These are phyloP conservation scores for Sturmia bella DNA, from an alignment of 2,888 invertebrate genomes.

Conservation along the genomic window DNA sequence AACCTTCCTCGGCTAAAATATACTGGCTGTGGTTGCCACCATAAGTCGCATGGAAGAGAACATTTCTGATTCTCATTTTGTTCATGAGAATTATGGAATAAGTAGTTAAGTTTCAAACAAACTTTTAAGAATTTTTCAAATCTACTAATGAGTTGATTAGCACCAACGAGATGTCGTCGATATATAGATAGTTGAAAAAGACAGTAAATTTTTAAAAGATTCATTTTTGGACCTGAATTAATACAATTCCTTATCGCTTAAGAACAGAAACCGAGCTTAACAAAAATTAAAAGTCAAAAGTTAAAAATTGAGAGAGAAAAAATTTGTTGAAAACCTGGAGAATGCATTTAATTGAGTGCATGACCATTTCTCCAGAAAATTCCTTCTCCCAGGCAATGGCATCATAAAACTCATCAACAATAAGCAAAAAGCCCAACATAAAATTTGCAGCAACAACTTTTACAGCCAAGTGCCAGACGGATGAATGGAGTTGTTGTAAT, in stretches of 20 bases:
- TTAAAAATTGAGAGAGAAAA: background rate
- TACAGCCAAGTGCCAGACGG: slow-evolving; percentile 6
- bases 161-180: too few relatives aligned
- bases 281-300: slow-evolving; percentile 14
- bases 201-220: too few relatives aligned
- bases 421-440: slow-evolving; percentile 8
- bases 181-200: too few relatives aligned
- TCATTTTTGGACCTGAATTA: too few relatives aligned
- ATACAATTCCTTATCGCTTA: slow-evolving; percentile 5
- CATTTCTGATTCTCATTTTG: too few relatives aligned
- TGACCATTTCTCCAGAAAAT: slow-evolving; percentile 57
- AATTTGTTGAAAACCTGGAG: slow-evolving; percentile 27
- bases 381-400: slow-evolving; percentile 33
- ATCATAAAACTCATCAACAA: slow-evolving; percentile 23
- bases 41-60: too few relatives aligned
- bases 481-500: background rate
- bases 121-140: too few relatives aligned
- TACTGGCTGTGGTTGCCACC: too few relatives aligned
- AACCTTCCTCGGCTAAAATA: too few relatives aligned
- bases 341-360: slow-evolving; percentile 62
- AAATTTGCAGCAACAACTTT: slow-evolving; percentile 40
- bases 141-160: too few relatives aligned
- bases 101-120: too few relatives aligned
- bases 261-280: slow-evolving; percentile 3
- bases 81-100: too few relatives aligned